phyloP scores from a whole-genome alignment of 2,888 invertebrate genomes.

The Anarsia innoxiella region DNA sequence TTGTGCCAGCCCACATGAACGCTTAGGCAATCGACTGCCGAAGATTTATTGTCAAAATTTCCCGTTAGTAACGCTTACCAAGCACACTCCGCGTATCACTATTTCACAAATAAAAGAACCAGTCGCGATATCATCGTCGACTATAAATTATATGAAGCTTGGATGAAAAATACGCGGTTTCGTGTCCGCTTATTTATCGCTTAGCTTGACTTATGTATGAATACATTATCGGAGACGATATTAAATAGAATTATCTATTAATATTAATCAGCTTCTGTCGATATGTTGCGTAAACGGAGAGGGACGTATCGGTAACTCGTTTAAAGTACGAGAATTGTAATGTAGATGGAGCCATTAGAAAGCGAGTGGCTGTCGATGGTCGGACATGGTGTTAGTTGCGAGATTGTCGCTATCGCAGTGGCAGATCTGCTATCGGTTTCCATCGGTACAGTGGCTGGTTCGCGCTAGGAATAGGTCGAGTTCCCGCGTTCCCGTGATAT shows the following conservation, averaged over 20 bases:
- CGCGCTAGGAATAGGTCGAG: conserved; percentile 70
- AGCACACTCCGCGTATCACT: conserved; percentile 73
- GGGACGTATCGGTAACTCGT: neutral
- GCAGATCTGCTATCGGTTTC: conserved; percentile 62
- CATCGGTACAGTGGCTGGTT: conserved; percentile 67
- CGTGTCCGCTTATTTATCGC: conserved; percentile 67
- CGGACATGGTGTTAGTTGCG: conserved; percentile 41
- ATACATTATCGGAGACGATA: conserved; percentile 46
- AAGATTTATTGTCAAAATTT: conserved; percentile 73
- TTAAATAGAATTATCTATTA: conserved; percentile 47
- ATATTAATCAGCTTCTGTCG: conserved; percentile 28
- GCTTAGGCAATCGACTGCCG: conserved; percentile 73
- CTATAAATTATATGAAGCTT: conserved; percentile 70
- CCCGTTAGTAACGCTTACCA: conserved; percentile 74
- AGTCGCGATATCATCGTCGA: conserved; percentile 72
- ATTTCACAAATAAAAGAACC: conserved; percentile 75
- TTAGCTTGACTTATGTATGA: conserved; percentile 55
- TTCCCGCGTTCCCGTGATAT: conserved; percentile 73
- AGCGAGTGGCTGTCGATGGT: conserved; percentile 32
- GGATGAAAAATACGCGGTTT: conserved; percentile 71
- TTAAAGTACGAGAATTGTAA: neutral
- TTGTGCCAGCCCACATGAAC: conserved; percentile 66
- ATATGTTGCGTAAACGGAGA: conserved; percentile 17
- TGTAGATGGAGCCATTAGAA: conserved; percentile 10
- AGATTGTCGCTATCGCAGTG: conserved; percentile 46